Evolutionary conservation across 1,140 invertebrate species (phyloP).

Genomic region (Neodiprion fabricii): DNA sequence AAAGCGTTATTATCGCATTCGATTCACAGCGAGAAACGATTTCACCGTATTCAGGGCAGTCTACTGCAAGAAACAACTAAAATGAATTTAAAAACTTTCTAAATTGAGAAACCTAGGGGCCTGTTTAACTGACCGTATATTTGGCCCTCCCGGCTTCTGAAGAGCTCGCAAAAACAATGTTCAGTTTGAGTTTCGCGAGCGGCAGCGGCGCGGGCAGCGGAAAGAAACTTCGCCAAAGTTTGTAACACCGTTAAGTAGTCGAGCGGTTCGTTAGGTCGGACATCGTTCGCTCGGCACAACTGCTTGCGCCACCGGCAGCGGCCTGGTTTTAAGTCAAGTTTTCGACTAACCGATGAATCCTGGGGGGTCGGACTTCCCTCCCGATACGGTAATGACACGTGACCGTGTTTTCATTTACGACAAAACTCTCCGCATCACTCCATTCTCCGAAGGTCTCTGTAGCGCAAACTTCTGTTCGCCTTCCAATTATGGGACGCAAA

Average conservation of each 20-base stretch:
- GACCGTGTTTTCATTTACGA: background rate
- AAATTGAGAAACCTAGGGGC: background rate
- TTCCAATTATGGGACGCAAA: too few relatives aligned
- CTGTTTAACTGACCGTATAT: conserved; percentile 5
- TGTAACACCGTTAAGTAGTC: conserved; percentile 11
- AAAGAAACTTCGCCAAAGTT: background rate
- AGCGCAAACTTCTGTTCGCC: too few relatives aligned
- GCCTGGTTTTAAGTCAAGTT: background rate
- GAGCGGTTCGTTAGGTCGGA: conserved; percentile 18
- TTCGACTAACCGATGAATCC: background rate
- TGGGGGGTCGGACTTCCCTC: background rate
- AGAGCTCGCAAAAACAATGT: conserved; percentile 4
- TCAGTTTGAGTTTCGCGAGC: conserved; percentile 2
- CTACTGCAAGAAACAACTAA: background rate
- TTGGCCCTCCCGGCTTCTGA: background rate
- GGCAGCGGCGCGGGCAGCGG: background rate
- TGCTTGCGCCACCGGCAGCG: background rate
- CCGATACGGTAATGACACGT: background rate
- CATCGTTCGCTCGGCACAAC: background rate
- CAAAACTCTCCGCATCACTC: background rate
- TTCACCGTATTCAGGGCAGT: too few relatives aligned
- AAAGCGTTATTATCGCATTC: too few relatives aligned
- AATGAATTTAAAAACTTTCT: background rate
- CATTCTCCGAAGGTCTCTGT: too few relatives aligned
- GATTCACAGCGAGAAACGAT: too few relatives aligned